A percentile compares a stretch with the other conserved stretches of the same genome.
Conservation (phyloP, 1,140 invertebrate species). For the Hyphantria cunea region DNA sequence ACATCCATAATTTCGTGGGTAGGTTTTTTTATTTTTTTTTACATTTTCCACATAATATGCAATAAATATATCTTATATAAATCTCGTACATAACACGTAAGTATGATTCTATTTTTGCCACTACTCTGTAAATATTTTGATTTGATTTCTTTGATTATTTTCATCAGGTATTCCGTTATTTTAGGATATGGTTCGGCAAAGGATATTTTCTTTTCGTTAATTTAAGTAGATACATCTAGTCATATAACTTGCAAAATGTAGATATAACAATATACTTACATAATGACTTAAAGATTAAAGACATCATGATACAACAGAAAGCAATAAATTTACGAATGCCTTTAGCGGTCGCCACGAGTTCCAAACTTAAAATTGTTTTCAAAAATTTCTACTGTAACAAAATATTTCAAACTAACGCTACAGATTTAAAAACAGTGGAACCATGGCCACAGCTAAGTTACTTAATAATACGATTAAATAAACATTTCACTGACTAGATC, state of each 20-base stretch:
- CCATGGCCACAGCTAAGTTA: conserved; percentile 17
- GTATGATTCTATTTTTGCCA: conserved; percentile 57
- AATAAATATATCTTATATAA: conserved; percentile 76
- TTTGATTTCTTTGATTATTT: conserved; percentile 62
- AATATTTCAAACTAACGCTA: conserved; percentile 16
- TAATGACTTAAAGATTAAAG: conserved; percentile 24
- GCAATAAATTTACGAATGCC: conserved; percentile 14
- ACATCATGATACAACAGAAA: conserved; percentile 23
- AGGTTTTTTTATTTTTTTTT: conserved; percentile 69
- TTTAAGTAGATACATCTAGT: conserved; percentile 19
- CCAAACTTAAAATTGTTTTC: conserved; percentile 2
- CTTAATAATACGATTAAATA: conserved; percentile 15
- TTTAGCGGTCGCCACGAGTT: conserved; percentile 6
- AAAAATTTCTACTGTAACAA: conserved; percentile 7
- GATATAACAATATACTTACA: conserved; percentile 27
- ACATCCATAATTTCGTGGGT: conserved; percentile 72
- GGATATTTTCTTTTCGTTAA: conserved; percentile 33
- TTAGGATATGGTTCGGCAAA: conserved; percentile 69
- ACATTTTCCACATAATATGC: conserved; percentile 74
- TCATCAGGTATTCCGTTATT: conserved; percentile 74
- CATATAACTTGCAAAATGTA: conserved; percentile 27
- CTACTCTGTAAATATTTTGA: conserved; percentile 71
- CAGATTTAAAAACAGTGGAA: conserved; percentile 9
- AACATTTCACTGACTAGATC: conserved; percentile 37
- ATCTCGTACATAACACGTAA: conserved; percentile 59